phyloP scores from a whole-genome alignment of 2,797 vertebrate genomes.

The Leuciscus waleckii region DNA sequence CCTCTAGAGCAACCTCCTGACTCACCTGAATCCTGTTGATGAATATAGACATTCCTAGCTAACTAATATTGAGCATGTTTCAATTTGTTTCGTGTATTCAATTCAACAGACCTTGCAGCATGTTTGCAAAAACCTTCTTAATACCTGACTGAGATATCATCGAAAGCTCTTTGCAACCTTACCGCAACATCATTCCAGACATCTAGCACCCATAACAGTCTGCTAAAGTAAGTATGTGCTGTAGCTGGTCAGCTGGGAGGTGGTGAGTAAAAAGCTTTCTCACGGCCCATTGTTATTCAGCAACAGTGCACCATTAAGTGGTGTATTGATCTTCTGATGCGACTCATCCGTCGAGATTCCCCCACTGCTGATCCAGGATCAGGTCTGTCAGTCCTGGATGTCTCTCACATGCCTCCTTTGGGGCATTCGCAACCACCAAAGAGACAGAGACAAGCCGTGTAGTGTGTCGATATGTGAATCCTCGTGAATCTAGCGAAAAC shows the following conservation, averaged over 20 bases:
- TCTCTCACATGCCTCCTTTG: slow-evolving; percentile 52
- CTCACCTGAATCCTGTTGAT: background rate
- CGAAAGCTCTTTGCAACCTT: slow-evolving; percentile 8
- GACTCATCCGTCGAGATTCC: slow-evolving; percentile 64
- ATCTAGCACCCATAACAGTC: slow-evolving; percentile 17
- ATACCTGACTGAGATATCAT: background rate
- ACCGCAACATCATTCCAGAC: background rate
- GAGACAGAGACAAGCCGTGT: slow-evolving; percentile 3
- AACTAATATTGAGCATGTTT: background rate
- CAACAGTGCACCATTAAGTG: slow-evolving; percentile 61
- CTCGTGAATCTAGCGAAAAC: slow-evolving; percentile 6
- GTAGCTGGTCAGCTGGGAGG: slow-evolving; percentile 65
- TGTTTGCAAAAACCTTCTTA: background rate
- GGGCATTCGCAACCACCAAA: slow-evolving; percentile 43
- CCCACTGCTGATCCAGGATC: slow-evolving; percentile 63
- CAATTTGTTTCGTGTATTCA: background rate
- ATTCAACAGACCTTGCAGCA: background rate
- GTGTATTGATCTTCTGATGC: slow-evolving; percentile 73
- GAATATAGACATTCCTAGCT: background rate
- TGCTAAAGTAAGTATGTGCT: slow-evolving; percentile 67
- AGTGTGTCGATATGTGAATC: slow-evolving; percentile 23
- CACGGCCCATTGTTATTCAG: slow-evolving; percentile 74
- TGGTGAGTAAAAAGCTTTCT: slow-evolving; percentile 71
- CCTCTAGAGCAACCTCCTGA: background rate
- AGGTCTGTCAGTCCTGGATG: slow-evolving; percentile 59